Evolutionary conservation across 35 echinoderm and acorn worm species (phyloP).

Genomic region (Lytechinus variegatus): DNA sequence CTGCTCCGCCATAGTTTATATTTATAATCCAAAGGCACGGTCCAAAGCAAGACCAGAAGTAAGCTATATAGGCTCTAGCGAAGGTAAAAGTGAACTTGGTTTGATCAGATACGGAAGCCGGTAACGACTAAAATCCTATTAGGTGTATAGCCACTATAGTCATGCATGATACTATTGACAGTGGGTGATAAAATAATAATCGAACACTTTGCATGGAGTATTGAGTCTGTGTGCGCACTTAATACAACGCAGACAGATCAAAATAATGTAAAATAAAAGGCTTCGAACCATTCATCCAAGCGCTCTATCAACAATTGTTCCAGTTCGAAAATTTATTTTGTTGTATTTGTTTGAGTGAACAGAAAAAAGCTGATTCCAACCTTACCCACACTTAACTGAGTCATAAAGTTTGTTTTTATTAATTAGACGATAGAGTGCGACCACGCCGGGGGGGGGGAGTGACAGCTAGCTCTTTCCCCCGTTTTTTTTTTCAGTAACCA

Average conservation of each 20-base stretch:
- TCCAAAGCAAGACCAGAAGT: neutral
- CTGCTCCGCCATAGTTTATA: neutral
- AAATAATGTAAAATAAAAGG: no score
- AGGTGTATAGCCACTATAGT: neutral
- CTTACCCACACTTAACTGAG: neutral
- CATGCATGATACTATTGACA: no score
- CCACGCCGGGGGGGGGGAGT: no score
- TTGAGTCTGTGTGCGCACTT: neutral
- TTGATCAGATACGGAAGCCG: neutral
- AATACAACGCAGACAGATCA: neutral
- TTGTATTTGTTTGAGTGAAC: neutral
- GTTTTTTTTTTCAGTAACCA: no score
- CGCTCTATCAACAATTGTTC: neutral
- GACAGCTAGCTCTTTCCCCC: no score
- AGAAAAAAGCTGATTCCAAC: neutral
- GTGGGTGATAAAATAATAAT: neutral
- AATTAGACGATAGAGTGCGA: no score
- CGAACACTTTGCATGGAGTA: neutral
- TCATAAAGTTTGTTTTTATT: neutral
- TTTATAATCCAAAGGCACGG: neutral
- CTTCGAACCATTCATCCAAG: neutral
- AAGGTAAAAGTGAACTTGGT: neutral
- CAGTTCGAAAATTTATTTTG: neutral
- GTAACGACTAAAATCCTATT: neutral
- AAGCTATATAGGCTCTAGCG: neutral